Evolutionary conservation across 2,888 invertebrate genomes (phyloP), one percentile per base, ranked within the genome.

Genomic region (Epistrophe eligans): DNA sequence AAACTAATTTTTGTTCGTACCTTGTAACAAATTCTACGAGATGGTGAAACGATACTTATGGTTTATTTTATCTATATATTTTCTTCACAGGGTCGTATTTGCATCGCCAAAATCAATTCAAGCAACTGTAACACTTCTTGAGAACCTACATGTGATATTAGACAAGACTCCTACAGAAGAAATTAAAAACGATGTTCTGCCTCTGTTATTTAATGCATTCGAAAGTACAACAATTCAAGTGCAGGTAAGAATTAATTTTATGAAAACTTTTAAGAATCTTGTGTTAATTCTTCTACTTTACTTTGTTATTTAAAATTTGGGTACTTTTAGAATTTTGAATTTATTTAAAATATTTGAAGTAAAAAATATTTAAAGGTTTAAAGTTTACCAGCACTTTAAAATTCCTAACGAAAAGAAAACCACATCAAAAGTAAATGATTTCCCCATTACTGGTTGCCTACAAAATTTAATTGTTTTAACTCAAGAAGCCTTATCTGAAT

Each of bases 221-320:
- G 98, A 99, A 90, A 97, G 97, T 91, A 96, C 96, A 79, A 97
- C 97, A 79, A 96, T 97, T 89, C 97, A 97, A 94, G 97, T 98
- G 84, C 98, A 98, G 96, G 98, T 98, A 92, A 90, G 89, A 88
- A 66, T 66, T 50, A 24, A 66, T 38, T 64, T 62, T 45, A n/a
- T 32, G n/a, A 64, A 64, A 10, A 19, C 2, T 7, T 45, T 15
- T 13, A 8, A n/a, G 0, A 45, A 45, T 4, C 13, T 40, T 24
- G n/a, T 40, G 4, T 40, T 40, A 40, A 13, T 40, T 4, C 40
- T 40, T 11, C 40, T 38, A 9, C 35, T 32, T 32, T 32, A 5
- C 4, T 32, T 32, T 0, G 2, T 32, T 0, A 5, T 24, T 24
- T 24, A 24, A 24, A 24, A 24, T 24, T 1, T 24, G 24, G 1